Evolutionary conservation across 1,140 invertebrate species (phyloP).

Genomic region (Atta cephalotes): DNA sequence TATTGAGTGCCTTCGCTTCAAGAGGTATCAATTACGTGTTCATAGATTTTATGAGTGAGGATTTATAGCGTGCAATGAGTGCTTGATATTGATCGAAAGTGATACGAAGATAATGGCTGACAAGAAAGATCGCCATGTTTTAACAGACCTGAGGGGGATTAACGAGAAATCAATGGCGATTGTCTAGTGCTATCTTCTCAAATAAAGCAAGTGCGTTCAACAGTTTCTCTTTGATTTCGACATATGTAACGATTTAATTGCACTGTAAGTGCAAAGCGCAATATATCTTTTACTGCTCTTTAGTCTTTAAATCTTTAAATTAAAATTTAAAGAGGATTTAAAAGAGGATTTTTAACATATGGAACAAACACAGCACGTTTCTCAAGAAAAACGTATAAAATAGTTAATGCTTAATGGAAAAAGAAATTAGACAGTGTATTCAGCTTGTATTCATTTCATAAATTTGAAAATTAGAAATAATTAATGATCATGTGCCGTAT

Average conservation of each 20-base stretch:
- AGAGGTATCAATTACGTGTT: slow-evolving; percentile 38
- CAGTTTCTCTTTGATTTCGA: background rate
- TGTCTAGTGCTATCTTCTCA: slow-evolving; percentile 10
- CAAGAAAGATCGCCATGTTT: slow-evolving; percentile 46
- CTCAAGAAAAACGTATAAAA: background rate
- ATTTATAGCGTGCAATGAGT: slow-evolving; percentile 17
- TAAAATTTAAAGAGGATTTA: background rate
- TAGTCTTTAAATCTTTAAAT: background rate
- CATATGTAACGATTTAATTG: background rate
- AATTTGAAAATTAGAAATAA: slow-evolving; percentile 16
- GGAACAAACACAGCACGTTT: background rate
- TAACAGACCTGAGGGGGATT: slow-evolving; percentile 19
- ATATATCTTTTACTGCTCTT: background rate
- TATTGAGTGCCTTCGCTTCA: slow-evolving; percentile 10
- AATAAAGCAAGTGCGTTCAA: slow-evolving; percentile 23
- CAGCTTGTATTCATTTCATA: slow-evolving; percentile 9
- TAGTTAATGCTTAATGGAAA: slow-evolving; percentile 15
- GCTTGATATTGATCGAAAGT: slow-evolving; percentile 49
- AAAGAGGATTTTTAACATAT: background rate
- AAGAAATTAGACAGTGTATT: background rate
- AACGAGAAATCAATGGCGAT: slow-evolving; percentile 53
- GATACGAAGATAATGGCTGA: slow-evolving; percentile 46
- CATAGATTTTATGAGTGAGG: slow-evolving; percentile 39
- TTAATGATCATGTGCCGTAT: background rate
- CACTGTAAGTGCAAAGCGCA: background rate